Base-by-base conservation (phyloP, 2,888 invertebrate genomes). In the Nephrotoma appendiculata region DNA sequence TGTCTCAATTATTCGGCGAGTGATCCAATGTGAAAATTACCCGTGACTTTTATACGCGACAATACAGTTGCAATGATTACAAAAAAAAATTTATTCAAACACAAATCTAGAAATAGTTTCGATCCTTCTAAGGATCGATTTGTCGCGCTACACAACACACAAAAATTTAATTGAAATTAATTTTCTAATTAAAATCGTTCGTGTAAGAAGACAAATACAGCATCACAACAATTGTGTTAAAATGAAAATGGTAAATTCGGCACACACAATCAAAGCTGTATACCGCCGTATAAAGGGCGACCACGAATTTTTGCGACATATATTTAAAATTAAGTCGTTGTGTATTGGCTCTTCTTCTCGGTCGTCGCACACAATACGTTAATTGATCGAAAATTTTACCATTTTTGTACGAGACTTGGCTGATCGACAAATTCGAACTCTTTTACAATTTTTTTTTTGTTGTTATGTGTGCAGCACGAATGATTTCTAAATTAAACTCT, bases 41-140 rank as follows among this genome's bases (percentile, higher is more conserved):
- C 41, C 12, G 19, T 4, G n/a, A 6, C 42, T 84, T 84, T 84
- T 84, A 84, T 84, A 84, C 42, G 41, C 42, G 31, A 42, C 84
- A 42, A 84, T 84, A 84, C 84, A 84, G 1, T 42, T 11, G n/a
- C 41, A 84, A 42, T 83, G 6, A 15, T 5, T 6, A 57, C 19
- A 57, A 71, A 71, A 31, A n/a, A 71, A 6, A 71, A 31, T 9
- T 3, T 57, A 11, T 6, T 57, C 5, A 6, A 57, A 57, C 15
- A 57, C 52, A 57, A 57, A 42, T 84, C 84, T 84, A 41, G 84
- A 84, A 84, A 84, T 84, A 84, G 84, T 42, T 42, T 42, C 84
- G 84, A n/a, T 84, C 84, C 84, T 84, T 84, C 84, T 84, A 84
- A 84, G 84, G 84, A 84, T 84, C 84, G 84, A 84, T 42, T 84